Evolutionary conservation across 1,140 invertebrate genomes (phyloP).

Genomic region (Hyles euphorbiae): DNA sequence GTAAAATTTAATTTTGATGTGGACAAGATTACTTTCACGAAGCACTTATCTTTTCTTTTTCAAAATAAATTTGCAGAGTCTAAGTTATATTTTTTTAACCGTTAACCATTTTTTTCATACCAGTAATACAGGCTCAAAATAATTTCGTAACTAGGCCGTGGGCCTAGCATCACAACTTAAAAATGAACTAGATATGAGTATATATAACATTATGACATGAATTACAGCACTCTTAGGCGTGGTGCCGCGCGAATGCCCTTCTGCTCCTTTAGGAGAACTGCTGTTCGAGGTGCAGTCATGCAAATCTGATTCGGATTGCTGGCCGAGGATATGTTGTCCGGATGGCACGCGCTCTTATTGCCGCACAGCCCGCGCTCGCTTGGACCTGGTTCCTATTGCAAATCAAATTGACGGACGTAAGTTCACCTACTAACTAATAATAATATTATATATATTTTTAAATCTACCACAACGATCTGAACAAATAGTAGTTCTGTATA

Average conservation of each 20-base stretch:
- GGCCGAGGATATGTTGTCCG: slow-evolving; percentile 82
- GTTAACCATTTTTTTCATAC: too few relatives aligned
- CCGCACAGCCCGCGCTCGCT: slow-evolving; percentile 78
- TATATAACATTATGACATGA: too few relatives aligned
- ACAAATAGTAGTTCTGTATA: background rate
- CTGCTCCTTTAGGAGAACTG: slow-evolving; percentile 79
- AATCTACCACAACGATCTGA: background rate
- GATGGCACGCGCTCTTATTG: slow-evolving; percentile 80
- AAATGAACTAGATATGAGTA: too few relatives aligned
- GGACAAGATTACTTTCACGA: too few relatives aligned
- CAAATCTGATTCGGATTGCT: slow-evolving; percentile 80
- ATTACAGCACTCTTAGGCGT: slow-evolving; percentile 78
- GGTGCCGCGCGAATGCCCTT: slow-evolving; percentile 80
- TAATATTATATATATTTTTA: background rate
- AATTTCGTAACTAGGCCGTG: too few relatives aligned
- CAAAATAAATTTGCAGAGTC: too few relatives aligned
- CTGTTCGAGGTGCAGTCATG: slow-evolving; percentile 81
- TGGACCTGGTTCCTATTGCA: slow-evolving; percentile 78
- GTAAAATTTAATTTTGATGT: too few relatives aligned
- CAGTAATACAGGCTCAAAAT: too few relatives aligned
- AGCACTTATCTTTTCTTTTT: too few relatives aligned
- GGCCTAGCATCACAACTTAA: too few relatives aligned
- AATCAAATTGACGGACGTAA: slow-evolving; percentile 65
- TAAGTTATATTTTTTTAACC: too few relatives aligned
- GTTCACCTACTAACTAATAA: slow-evolving; percentile 15